Evolutionary conservation across 2,888 invertebrate genomes (phyloP), one percentile per base, ranked within the genome.

Genomic region (Idaea aversata): DNA sequence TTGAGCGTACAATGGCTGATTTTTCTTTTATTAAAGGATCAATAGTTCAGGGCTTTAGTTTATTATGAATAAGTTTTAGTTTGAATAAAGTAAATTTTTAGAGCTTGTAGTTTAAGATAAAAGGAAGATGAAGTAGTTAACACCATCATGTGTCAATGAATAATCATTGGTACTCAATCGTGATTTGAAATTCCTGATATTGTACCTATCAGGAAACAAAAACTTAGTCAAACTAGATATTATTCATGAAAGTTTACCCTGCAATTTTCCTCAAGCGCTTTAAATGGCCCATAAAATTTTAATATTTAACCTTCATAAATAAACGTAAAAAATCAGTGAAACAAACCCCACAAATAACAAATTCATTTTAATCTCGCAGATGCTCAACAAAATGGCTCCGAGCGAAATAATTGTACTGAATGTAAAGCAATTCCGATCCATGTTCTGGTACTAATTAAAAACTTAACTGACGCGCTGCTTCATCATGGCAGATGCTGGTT

Each of bases 401-500:
- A 47, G 47, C 47, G 47, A 47, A 47, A 47, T 47, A 47, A 47
- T 47, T 47, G 47, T 47, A 47, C 47, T 47, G 47, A 47, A 47
- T 47, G 47, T 47, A 47, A 47, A 47, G 47, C 47, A 47, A 47
- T 47, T 47, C 65, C 5, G 38, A 61, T 66, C 67, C 68, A 72
- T 72, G 72, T 69, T 72, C 66, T 63, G 65, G 68, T 72, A 72
- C 72, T 73, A 73, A 73, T 73, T 73, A 73, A 73, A 73, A 73
- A 73, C 68, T 73, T 73, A 67, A 68, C 70, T 63, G 65, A 63
- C 69, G 70, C 34, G 67, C 63, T 69, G 65, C 71, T 72, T 68
- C 67, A 70, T 70, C 67, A 67, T 70, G 67, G 66, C 70, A 68
- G 70, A 71, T 73, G 73, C 68, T 65, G 67, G 66, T 71, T 70